Conservation (phyloP, 2,113 vertebrate species). For the Symphodus melops region DNA sequence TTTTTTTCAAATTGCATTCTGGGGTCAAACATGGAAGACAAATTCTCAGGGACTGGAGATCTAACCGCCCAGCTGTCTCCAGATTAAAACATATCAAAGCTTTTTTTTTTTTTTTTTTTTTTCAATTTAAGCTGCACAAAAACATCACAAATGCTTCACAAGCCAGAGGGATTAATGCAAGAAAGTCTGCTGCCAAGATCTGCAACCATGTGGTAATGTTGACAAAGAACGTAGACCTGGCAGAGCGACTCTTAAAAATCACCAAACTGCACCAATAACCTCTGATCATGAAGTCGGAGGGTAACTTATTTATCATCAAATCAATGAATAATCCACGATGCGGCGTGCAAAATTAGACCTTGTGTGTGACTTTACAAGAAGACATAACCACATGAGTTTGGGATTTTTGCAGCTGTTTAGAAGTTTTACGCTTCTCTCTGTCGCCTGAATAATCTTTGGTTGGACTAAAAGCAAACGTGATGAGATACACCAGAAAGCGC, state of each 20-base stretch:
- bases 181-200: slow-evolving; percentile 37
- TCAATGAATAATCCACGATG: slow-evolving; percentile 1
- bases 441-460: background rate
- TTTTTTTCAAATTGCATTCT: no score
- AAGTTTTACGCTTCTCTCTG: background rate
- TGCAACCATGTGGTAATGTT: slow-evolving; percentile 14
- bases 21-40: background rate
- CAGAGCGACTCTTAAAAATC: background rate
- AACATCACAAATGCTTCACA: slow-evolving; percentile 35
- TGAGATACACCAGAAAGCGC: slow-evolving; percentile 13
- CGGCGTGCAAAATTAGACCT: background rate
- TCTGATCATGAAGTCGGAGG: background rate
- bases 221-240: slow-evolving; percentile 5
- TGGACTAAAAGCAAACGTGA: slow-evolving; percentile 11
- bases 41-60: background rate
- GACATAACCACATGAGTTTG: background rate
- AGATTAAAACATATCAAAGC: slow-evolving; percentile 11
- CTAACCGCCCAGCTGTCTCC: background rate
- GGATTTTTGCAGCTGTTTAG: background rate
- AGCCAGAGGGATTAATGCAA: slow-evolving; percentile 33
- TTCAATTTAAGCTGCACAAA: slow-evolving; percentile 3
- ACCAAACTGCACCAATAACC: background rate
- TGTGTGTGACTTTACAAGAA: background rate
- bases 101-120: slow-evolving; percentile 3
- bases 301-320: background rate